A percentile compares a stretch with the other conserved stretches of the same genome.
Evolutionary conservation across 2,797 vertebrate genomes (phyloP).

Genomic region (Manis pentadactyla): DNA sequence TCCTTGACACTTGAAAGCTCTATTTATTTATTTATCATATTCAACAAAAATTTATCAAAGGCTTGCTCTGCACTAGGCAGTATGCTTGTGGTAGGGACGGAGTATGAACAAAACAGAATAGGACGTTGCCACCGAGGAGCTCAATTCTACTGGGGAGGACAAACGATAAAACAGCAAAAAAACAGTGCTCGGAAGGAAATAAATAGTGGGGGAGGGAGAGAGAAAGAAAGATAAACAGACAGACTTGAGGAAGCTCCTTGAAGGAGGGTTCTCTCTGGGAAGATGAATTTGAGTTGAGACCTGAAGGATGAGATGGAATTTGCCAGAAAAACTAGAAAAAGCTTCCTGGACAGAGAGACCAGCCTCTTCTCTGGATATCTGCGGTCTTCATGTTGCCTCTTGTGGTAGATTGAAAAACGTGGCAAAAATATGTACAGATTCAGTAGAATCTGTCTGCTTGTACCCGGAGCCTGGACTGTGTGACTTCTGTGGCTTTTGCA

Average conservation of each 20-base stretch:
- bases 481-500: not conserved
- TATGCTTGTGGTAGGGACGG: not conserved
- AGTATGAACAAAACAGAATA: no score
- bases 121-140: not conserved
- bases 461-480: not conserved
- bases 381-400: not conserved
- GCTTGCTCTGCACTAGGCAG: not conserved
- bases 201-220: not conserved
- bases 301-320: not conserved
- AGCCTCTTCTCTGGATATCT: not conserved
- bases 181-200: not conserved
- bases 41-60: conserved; percentile 35
- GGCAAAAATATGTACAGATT: not conserved
- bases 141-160: not conserved
- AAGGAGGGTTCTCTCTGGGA: not conserved
- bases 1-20: conserved; percentile 66
- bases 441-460: not conserved
- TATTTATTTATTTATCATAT: conserved; percentile 34
- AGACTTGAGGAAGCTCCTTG: no score
- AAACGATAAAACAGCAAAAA: not conserved
- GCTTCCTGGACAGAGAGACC: not conserved
- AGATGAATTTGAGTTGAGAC: not conserved
- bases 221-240: not conserved
- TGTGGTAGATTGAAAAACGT: not conserved
- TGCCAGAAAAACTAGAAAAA: not conserved